A percentile compares a stretch with the other conserved stretches of the same genome.
Conservation (phyloP, 2,888 invertebrate species). For the Emmelina monodactyla region DNA sequence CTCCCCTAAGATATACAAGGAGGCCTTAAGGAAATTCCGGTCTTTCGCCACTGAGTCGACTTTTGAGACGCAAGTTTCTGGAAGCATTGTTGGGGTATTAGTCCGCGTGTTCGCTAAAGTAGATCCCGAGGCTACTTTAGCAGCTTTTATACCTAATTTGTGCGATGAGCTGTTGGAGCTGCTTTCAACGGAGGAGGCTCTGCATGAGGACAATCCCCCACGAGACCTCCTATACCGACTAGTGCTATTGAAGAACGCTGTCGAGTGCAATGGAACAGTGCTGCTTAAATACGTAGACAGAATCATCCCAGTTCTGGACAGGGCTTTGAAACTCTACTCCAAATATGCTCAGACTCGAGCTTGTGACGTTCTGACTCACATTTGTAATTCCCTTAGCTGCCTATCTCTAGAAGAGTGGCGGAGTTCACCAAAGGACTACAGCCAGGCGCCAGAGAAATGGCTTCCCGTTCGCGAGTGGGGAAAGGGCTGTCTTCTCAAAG, state of each 20-base stretch:
- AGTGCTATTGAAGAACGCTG: conserved; percentile 74
- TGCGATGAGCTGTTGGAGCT: conserved; percentile 70
- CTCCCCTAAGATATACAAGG: conserved; percentile 68
- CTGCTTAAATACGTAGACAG: conserved; percentile 72
- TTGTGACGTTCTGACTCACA: conserved; percentile 67
- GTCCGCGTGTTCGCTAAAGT: conserved; percentile 72
- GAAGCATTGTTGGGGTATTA: conserved; percentile 78
- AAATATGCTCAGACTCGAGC: conserved; percentile 71
- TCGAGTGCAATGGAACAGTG: conserved; percentile 71
- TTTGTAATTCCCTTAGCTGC: conserved; percentile 67
- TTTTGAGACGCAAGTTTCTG: conserved; percentile 86
- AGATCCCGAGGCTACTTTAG: conserved; percentile 74
- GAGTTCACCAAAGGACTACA: conserved; percentile 68
- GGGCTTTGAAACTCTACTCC: conserved; percentile 73
- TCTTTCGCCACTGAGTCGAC: conserved; percentile 76
- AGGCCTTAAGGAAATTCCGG: conserved; percentile 78
- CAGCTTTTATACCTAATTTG: conserved; percentile 76
- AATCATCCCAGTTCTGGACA: conserved; percentile 72
- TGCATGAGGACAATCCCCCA: conserved; percentile 79
- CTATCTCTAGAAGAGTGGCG: conserved; percentile 70
- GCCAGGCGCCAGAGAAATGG: conserved; percentile 71
- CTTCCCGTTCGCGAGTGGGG: conserved; percentile 87
- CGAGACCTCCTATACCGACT: conserved; percentile 81
- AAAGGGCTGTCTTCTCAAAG: conserved; percentile 69
- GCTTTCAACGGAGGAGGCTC: conserved; percentile 71